A percentile compares a stretch with the other conserved stretches of the same genome.
Conservation (phyloP, 1,140 invertebrate genomes). For the Bombus pascuorum region DNA sequence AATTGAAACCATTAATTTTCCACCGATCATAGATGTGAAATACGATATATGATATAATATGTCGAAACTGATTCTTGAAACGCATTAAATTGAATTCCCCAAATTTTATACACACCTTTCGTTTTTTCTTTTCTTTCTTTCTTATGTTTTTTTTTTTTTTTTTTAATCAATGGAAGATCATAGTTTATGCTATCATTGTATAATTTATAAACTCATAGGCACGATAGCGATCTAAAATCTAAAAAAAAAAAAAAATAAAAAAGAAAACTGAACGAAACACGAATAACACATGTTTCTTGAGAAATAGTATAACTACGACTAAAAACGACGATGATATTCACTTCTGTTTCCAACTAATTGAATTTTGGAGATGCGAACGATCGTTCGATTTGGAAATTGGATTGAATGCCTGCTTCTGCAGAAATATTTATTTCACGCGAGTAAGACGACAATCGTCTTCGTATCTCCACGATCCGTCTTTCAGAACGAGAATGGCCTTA, state of each 20-base stretch:
- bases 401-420: conserved; percentile 21
- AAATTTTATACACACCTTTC: conserved; percentile 18
- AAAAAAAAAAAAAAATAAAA: neutral
- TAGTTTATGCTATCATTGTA: neutral
- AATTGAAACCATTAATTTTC: conserved; percentile 18
- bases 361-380: conserved; percentile 54
- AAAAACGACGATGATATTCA: conserved; percentile 38
- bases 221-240: conserved; percentile 13
- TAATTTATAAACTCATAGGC: neutral
- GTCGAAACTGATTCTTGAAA: conserved; percentile 6
- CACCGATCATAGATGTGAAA: neutral
- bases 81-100: conserved; percentile 32
- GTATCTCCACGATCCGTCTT: conserved; percentile 53
- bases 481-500: conserved; percentile 64
- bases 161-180: neutral
- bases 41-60: conserved; percentile 14
- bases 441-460: conserved; percentile 2
- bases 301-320: neutral
- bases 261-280: neutral
- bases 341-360: conserved; percentile 43
- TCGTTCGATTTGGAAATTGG: conserved; percentile 33
- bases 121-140: conserved; percentile 11
- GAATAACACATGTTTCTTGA: neutral
- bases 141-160: neutral
- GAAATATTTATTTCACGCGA: conserved; percentile 2